Base-by-base conservation (phyloP, 2,888 invertebrate species). In the Andricus quercusramuli region DNA sequence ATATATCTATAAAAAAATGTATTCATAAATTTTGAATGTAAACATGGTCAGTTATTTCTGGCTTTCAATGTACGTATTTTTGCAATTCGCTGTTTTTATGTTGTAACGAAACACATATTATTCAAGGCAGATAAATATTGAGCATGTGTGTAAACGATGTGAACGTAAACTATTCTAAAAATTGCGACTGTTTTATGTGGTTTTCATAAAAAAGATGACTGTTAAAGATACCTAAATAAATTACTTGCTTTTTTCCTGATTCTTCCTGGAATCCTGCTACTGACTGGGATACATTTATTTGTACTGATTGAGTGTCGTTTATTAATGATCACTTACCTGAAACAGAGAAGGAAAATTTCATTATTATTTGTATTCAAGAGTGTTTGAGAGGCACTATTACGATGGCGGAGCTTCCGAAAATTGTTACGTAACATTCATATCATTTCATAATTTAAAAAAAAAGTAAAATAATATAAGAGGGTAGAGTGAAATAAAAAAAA, bases 301-400 rank as follows among this genome's bases (percentile, higher is more conserved):
- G 2, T 47, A 44, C 44, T 25, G 68, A 47, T 25, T 25, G 25
- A 25, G 8, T 70, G 20, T 2, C 8, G 6, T 15, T n/a, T 6
- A 68, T 29, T 25, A 20, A 29, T 29, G 47, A 29, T 29, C 47
- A 51, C 68, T 68, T 44, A 68, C 68, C 68, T 68, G 9, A 8
- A 47, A 70, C 70, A 70, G 25, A 64, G 17, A 22, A 51, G 20
- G 32, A 51, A 47, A 51, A 25, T 51, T 51, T 70, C 20, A 51
- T 70, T 20, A 47, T 47, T 70, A 8, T 15, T 59, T 37, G 37
- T 37, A 37, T 37, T 37, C 9, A 37, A 37, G 37, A 37, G 8
- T 1, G 37, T 37, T 37, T 37, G 1, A 37, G 8, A 37, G 37
- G 37, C 1, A 8, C 37, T 8, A 37, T 37, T 37, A 37, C 37